Evolutionary conservation across 1,140 invertebrate species (phyloP).

Genomic region (Mycetomoellerius zeteki): DNA sequence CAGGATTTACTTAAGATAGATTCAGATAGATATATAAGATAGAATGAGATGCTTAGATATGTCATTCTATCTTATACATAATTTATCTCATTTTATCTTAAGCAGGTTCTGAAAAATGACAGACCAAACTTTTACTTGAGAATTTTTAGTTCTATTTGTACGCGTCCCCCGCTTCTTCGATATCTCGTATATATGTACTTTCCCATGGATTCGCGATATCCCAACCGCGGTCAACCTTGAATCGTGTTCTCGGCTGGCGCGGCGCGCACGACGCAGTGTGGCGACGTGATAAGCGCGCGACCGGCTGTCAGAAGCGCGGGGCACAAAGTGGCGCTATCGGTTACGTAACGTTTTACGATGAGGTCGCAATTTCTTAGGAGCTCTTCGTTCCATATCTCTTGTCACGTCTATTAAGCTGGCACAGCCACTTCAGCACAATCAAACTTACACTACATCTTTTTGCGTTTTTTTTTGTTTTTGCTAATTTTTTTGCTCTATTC

Average conservation of each 20-base stretch:
- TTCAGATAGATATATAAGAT: no score
- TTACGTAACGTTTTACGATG: slow-evolving; percentile 56
- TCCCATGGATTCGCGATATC: slow-evolving; percentile 10
- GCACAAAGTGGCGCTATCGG: slow-evolving; percentile 41
- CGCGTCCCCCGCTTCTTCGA: neutral
- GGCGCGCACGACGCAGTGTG: neutral
- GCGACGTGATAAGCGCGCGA: slow-evolving; percentile 30
- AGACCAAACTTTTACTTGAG: no score
- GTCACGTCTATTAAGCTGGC: no score
- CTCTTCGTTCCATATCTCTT: slow-evolving; percentile 3
- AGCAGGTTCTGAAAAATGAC: no score
- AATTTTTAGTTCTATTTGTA: neutral
- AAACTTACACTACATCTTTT: no score
- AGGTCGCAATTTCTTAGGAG: slow-evolving; percentile 18
- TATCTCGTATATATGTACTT: neutral
- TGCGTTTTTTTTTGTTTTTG: no score
- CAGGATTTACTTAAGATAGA: no score
- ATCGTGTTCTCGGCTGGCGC: neutral
- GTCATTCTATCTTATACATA: no score
- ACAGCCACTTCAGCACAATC: no score
- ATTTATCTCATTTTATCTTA: no score
- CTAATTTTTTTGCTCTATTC: no score
- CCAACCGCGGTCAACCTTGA: slow-evolving; percentile 24
- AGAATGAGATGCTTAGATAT: no score
- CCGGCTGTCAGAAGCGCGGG: slow-evolving; percentile 9